Base-by-base conservation (phyloP, 2,888 invertebrate genomes). In the Chymomyza fuscimana region DNA sequence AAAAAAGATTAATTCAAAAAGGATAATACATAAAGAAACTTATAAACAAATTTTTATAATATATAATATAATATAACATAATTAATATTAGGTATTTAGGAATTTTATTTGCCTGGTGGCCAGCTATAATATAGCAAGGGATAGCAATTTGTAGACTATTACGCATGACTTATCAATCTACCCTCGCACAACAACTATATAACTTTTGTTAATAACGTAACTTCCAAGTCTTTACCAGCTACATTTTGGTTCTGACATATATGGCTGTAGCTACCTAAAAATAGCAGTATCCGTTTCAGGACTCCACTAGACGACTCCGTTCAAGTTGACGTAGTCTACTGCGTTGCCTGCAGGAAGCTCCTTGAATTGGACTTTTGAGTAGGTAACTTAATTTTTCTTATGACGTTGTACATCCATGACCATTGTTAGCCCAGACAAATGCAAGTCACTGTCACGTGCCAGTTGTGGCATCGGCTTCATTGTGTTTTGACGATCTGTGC, bases 191-290 rank as follows among this genome's bases (percentile, higher is more conserved):
- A 32, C 32, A 59, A 59, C 12, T 32, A 12, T 46, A 46, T 4
- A 46, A 46, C 54, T 54, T 54, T 25, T 60, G 15, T 60, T 32
- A 60, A 60, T 60, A 60, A 60, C 12, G 9, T 22, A 16, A 60
- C 15, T 32, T 32, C 32, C 32, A 32, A 32, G 32, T 60, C 36
- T 32, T 32, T 60, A n/a, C 9, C 6, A 15, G 29, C n/a, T 60
- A n/a, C 15, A 25, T 25, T 22, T 56, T 16, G 56, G 32, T 7
- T 7, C 9, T 56, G 56, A n/a, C 12, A 32, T 7, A 32, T 70
- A 60, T 82, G 73, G 73, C 74, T 66, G 72, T 67, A 9, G n/a
- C 76, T 71, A 73, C 83, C 85, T 82, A 82, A 82, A 85, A 78
- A 76, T 72, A 46, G n/a, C 10, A 64, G 61, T 54, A 40, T 36